Percentiles rank a stretch among this genome's conserved stretches.
Conservation (phyloP, 2,113 vertebrate species). For the Mugil cephalus region DNA sequence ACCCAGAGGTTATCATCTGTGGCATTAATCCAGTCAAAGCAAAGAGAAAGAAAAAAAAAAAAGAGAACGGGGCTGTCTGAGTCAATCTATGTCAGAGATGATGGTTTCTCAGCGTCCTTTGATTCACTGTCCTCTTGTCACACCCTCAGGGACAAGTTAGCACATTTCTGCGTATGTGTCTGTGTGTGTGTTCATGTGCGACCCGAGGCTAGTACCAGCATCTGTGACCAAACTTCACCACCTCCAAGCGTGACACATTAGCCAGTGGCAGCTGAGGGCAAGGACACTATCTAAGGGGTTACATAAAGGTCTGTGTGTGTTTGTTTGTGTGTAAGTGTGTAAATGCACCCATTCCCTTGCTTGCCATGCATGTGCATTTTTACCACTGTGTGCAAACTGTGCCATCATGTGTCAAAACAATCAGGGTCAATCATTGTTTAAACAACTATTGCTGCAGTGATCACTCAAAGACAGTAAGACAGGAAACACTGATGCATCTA, state of each 20-base stretch:
- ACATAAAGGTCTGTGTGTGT: slow-evolving; percentile 35
- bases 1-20: slow-evolving; percentile 18
- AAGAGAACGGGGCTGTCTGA: slow-evolving; percentile 49
- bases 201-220: slow-evolving; percentile 64
- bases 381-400: neutral
- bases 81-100: slow-evolving; percentile 67
- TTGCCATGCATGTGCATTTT: slow-evolving; percentile 11
- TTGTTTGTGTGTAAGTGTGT: neutral
- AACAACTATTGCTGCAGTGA: slow-evolving; percentile 9
- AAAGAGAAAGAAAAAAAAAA: slow-evolving; percentile 36
- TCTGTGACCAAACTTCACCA: slow-evolving; percentile 66
- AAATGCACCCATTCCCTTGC: neutral
- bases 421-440: slow-evolving; percentile 16
- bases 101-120: slow-evolving; percentile 67
- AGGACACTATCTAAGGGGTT: slow-evolving; percentile 66
- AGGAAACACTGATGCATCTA: no score
- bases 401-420: slow-evolving; percentile 32
- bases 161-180: slow-evolving; percentile 40
- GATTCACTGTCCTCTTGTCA: slow-evolving; percentile 71
- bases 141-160: slow-evolving; percentile 64
- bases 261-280: slow-evolving; percentile 73
- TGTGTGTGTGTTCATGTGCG: slow-evolving; percentile 14
- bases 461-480: neutral
- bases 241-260: slow-evolving; percentile 66
- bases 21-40: neutral